phyloP scores from a whole-genome alignment of 1,140 invertebrate genomes.

The Drosophila littoralis region DNA sequence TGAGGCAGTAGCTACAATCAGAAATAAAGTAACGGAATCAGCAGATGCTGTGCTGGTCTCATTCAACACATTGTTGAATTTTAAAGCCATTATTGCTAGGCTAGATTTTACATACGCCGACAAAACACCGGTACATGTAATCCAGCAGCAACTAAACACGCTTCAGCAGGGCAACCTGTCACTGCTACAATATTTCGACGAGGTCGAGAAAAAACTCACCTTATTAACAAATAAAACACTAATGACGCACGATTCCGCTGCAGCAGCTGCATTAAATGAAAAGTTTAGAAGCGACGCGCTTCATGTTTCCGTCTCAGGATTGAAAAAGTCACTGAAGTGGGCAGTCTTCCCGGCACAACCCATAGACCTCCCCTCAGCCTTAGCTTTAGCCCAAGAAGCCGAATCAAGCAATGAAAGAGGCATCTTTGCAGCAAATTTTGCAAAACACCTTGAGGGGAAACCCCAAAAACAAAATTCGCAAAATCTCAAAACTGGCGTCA shows the following conservation, averaged over 20 bases:
- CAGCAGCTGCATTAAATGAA: slow-evolving; percentile 13
- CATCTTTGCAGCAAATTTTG: not conserved
- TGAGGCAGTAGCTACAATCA: slow-evolving; percentile 22
- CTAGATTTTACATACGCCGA: slow-evolving; percentile 38
- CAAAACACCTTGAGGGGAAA: not conserved
- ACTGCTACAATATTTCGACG: slow-evolving; percentile 12
- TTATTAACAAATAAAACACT: slow-evolving; percentile 43
- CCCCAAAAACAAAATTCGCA: too few relatives aligned
- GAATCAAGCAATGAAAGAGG: not conserved
- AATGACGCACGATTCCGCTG: slow-evolving; percentile 24
- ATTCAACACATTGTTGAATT: slow-evolving; percentile 48
- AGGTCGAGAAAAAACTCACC: slow-evolving; percentile 44
- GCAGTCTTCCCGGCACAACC: slow-evolving; percentile 16
- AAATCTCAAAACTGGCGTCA: too few relatives aligned
- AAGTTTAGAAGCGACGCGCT: slow-evolving; percentile 3
- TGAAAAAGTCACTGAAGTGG: slow-evolving; percentile 1
- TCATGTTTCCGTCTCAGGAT: not conserved
- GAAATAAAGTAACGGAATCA: slow-evolving; percentile 38
- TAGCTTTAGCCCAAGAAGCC: not conserved
- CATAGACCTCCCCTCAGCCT: not conserved
- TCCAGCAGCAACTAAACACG: slow-evolving; percentile 38
- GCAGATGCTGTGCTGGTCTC: slow-evolving; percentile 35
- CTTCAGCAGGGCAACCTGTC: slow-evolving; percentile 30
- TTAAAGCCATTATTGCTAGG: slow-evolving; percentile 42
- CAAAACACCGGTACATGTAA: slow-evolving; percentile 35